Evolutionary conservation across 2,888 invertebrate genomes (phyloP), one percentile per base, ranked within the genome.

Genomic region (Tenthredo scrophulariae): DNA sequence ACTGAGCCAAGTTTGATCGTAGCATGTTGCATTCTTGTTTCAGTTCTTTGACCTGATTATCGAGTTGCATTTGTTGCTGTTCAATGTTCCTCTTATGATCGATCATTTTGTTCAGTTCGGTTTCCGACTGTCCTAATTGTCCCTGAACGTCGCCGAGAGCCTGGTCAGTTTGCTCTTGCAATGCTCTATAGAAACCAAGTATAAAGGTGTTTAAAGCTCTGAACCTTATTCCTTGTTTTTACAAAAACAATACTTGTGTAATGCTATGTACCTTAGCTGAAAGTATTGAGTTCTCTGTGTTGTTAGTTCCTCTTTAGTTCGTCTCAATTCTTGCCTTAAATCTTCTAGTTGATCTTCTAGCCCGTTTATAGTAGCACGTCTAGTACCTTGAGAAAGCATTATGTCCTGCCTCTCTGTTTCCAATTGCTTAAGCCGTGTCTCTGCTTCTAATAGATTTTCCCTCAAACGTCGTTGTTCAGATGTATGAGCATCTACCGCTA

Each of bases 81-180:
- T 96, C 96, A 87, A 96, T 91, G 74, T 92, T 91, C 86, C 94
- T 94, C 86, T 95, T 94, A 46, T 94, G 95, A 82, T 95, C 95
- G 91, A 95, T 95, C 10, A 96, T 94, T 85, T 94, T 92, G 86
- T 95, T 95, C 13, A 96, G 92, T 91, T 97, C 96, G 40, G 94
- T 95, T 91, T 97, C 96, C 15, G 95, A 93, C 87, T 95, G 94
- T 65, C 95, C 90, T 58, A 97, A 92, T 92, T 97, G 96, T 91
- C 94, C 95, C 92, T 97, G 97, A 85, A 96, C 94, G 88, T 97
- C 96, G 84, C 94, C 94, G 86, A 96, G 94, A 72, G 96, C 95
- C 89, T 96, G 95, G 92, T 97, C 97, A 5, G 97, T 96, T 94
- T 97, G 97, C 89, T 97, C 95, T 90, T 97, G 97, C 79, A 97